Percentiles rank a stretch among this genome's conserved stretches.
Conservation (phyloP, 2,113 vertebrate species). For the Melanerpes aurifrons region DNA sequence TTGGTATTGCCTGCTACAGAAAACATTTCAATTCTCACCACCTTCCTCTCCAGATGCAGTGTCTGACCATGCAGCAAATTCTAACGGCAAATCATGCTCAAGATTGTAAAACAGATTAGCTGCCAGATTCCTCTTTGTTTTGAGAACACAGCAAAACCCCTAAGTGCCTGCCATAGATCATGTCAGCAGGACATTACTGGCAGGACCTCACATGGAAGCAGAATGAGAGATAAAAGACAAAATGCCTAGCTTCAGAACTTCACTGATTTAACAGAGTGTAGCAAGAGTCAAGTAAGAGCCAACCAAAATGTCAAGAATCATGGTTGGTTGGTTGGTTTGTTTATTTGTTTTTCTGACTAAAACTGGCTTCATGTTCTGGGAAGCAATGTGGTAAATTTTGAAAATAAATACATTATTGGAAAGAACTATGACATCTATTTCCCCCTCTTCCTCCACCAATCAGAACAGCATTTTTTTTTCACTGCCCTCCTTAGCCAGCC, state of each 20-base stretch:
- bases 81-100: not conserved
- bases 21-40: not conserved
- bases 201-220: not conserved
- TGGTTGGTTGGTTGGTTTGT: not conserved
- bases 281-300: not conserved
- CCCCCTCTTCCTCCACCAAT: not conserved
- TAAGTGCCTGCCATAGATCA: not conserved
- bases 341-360: not conserved
- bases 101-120: not conserved
- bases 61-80: not conserved
- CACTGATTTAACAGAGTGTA: not conserved
- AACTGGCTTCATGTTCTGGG: not conserved
- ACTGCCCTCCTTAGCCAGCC: not conserved
- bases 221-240: not conserved
- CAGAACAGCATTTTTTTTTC: not conserved
- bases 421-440: not conserved
- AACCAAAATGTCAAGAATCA: not conserved
- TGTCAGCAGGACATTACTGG: accelerated
- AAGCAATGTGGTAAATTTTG: not conserved
- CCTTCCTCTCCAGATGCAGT: not conserved
- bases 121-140: not conserved
- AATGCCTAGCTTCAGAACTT: not conserved
- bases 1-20: not conserved
- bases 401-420: not conserved
- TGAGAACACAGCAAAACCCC: not conserved